These are phyloP conservation scores for Anoncus sp. DNA, from an alignment of 2,888 invertebrate genomes.

Conservation along the genomic window DNA sequence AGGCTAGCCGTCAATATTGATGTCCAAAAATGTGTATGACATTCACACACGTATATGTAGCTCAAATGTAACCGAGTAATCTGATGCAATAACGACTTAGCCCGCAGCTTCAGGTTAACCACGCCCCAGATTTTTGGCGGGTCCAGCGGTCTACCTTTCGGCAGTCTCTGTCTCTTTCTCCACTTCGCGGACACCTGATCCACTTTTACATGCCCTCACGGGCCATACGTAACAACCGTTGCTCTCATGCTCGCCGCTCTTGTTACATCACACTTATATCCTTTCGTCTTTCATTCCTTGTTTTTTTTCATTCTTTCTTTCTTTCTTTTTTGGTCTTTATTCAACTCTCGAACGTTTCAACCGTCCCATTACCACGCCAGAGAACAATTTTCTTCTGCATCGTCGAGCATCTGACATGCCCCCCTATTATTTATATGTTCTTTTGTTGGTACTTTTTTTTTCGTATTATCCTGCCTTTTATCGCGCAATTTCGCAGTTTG, in stretches of 20 bases:
- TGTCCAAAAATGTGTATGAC: neutral
- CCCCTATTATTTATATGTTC: conserved; percentile 21
- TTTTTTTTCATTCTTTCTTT: conserved; percentile 20
- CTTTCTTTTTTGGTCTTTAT: conserved; percentile 19
- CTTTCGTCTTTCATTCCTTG: conserved; percentile 42
- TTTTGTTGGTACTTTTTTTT: conserved; percentile 13
- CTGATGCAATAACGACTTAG: conserved; percentile 55
- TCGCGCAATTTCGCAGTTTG: conserved; percentile 18
- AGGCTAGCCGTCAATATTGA: conserved; percentile 11
- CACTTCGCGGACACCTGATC: conserved; percentile 66
- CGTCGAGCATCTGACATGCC: conserved; percentile 8
- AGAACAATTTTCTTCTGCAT: conserved; percentile 23
- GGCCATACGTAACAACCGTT: conserved; percentile 59
- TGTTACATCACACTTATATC: conserved; percentile 59
- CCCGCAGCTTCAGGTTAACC: conserved; percentile 52
- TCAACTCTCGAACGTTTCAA: conserved; percentile 38
- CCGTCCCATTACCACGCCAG: conserved; percentile 41
- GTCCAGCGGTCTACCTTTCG: conserved; percentile 53
- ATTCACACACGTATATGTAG: neutral
- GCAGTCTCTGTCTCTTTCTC: conserved; percentile 36
- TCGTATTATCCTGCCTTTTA: conserved; percentile 6
- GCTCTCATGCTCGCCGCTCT: conserved; percentile 55
- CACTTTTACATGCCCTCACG: conserved; percentile 64
- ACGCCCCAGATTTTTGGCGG: conserved; percentile 68
- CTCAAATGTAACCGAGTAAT: conserved; percentile 31